phyloP scores from a whole-genome alignment of 2,797 vertebrate species.

The Crypturellus tataupa region DNA sequence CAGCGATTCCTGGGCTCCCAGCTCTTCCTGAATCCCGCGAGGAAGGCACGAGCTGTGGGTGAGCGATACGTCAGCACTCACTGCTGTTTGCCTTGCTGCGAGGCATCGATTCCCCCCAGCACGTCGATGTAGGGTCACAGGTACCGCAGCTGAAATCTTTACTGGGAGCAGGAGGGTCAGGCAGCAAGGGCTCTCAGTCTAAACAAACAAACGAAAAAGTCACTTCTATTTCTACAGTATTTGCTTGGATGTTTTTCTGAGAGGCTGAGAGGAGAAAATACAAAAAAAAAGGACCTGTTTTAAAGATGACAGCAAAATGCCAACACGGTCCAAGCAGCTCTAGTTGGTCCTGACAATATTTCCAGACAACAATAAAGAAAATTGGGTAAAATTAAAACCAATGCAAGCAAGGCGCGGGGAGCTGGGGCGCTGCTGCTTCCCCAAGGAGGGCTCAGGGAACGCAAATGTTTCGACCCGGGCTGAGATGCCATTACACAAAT shows the following conservation, averaged over 20 bases:
- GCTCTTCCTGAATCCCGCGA: neutral
- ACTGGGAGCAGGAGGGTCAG: slow-evolving; percentile 3
- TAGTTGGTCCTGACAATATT: neutral
- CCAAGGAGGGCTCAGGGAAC: neutral
- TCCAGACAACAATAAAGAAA: neutral
- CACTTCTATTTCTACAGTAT: neutral
- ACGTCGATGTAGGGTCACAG: slow-evolving; percentile 38
- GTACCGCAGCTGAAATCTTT: slow-evolving; percentile 45
- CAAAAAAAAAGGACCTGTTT: neutral
- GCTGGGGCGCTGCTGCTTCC: accelerated
- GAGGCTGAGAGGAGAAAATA: neutral
- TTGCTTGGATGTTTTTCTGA: neutral
- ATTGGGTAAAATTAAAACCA: neutral
- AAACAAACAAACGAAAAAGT: slow-evolving; percentile 6
- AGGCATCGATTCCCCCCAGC: slow-evolving; percentile 52
- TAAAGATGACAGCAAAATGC: neutral
- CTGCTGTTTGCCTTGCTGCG: slow-evolving; percentile 50
- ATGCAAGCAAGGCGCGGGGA: neutral
- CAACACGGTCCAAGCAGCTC: neutral
- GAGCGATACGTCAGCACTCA: slow-evolving; percentile 56
- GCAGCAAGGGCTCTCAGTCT: neutral
- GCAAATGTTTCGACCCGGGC: neutral
- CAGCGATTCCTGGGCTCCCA: neutral
- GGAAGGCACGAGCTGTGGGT: slow-evolving; percentile 31
- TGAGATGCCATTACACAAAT: slow-evolving; percentile 33